Evolutionary conservation across 2,888 invertebrate species (phyloP).

Genomic region (Amaurobius ferox): DNA sequence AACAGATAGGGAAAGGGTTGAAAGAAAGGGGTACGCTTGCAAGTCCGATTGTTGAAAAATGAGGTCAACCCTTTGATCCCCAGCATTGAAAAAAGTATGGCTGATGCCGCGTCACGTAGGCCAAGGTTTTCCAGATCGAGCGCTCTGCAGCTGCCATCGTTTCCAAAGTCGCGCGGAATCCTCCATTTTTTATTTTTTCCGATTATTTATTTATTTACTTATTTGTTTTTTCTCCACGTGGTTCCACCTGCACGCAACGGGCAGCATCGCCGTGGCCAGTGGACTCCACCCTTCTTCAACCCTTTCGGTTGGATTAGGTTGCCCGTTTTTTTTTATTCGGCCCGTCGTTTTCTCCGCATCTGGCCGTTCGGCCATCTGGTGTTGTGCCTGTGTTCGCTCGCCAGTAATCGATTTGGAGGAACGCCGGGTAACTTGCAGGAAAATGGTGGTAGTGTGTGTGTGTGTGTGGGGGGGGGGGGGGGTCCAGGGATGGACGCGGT

Average conservation of each 20-base stretch:
- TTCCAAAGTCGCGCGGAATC: constrained; percentile 42
- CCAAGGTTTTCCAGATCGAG: constrained; percentile 58
- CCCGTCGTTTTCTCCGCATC: constrained; percentile 37
- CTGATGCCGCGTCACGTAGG: constrained; percentile 49
- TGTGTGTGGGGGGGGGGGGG: background rate
- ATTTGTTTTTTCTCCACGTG: constrained; percentile 21
- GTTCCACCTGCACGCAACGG: constrained; percentile 65
- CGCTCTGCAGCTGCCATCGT: constrained; percentile 57
- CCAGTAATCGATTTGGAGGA: constrained; percentile 18
- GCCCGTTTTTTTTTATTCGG: background rate
- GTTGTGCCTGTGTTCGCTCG: background rate
- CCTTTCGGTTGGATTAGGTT: constrained; percentile 20
- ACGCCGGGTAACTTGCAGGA: constrained; percentile 11
- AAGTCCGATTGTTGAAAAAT: constrained; percentile 68
- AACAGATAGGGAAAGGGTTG: background rate
- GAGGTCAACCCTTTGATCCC: constrained; percentile 71
- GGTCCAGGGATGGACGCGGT: background rate
- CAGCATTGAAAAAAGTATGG: constrained; percentile 18
- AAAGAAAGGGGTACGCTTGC: background rate
- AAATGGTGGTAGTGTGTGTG: background rate
- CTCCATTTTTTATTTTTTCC: constrained; percentile 16
- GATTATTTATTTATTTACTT: constrained; percentile 17
- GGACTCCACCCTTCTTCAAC: constrained; percentile 28
- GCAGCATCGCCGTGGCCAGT: constrained; percentile 26
- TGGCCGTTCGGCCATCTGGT: constrained; percentile 61